Percentiles rank a stretch among this genome's conserved stretches.
Conservation (phyloP, 2,888 invertebrate genomes). For the Sarcophaga rosellei region DNA sequence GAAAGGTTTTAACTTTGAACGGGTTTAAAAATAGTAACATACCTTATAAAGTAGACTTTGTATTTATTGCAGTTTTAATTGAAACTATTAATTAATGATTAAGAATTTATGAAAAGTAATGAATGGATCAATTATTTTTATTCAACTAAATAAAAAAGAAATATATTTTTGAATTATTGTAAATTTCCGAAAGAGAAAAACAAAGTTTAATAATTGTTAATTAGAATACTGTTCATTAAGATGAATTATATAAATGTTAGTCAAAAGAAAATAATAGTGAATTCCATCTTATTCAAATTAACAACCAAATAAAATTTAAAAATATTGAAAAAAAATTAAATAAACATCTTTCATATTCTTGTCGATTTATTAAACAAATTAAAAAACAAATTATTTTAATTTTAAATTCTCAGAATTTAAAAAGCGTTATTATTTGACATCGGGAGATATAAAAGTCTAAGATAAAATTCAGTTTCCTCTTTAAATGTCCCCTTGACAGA, state of each 20-base stretch:
- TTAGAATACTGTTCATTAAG: slow-evolving; percentile 49
- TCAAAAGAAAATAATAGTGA: slow-evolving; percentile 29
- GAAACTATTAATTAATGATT: slow-evolving; percentile 16
- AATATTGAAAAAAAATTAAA: neutral
- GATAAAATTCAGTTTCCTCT: no score
- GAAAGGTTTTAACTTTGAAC: slow-evolving; percentile 42
- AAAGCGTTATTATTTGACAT: no score
- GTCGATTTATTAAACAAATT: neutral
- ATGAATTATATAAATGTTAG: slow-evolving; percentile 57
- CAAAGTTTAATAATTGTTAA: slow-evolving; percentile 36
- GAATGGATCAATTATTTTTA: slow-evolving; percentile 64
- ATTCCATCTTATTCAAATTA: slow-evolving; percentile 15
- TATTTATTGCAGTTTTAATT: slow-evolving; percentile 1
- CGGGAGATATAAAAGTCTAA: no score
- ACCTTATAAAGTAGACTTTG: neutral
- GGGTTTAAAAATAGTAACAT: slow-evolving; percentile 23
- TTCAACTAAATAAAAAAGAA: slow-evolving; percentile 9
- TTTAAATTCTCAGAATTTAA: no score
- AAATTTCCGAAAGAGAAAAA: slow-evolving; percentile 35
- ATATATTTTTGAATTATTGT: slow-evolving; percentile 57
- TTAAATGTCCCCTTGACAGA: no score
- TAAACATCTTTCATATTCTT: neutral
- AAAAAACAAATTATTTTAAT: neutral
- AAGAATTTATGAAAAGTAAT: slow-evolving; percentile 23
- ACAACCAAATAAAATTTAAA: slow-evolving; percentile 29